Conservation (phyloP, 2,797 vertebrate genomes). For the Paramormyrops hopkinsi region DNA sequence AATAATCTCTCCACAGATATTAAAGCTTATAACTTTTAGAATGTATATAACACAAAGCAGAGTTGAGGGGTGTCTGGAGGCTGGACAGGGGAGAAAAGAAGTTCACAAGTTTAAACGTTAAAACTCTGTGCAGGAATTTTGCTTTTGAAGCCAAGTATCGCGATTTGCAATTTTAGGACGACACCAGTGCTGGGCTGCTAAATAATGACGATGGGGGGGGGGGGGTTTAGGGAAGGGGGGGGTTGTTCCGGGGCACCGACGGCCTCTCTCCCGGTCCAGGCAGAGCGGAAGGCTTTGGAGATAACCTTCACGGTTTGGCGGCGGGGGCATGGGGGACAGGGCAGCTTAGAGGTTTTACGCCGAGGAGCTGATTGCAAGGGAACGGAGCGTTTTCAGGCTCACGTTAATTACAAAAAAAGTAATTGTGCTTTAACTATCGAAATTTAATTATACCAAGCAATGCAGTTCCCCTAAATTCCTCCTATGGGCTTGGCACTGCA, state of each 20-base stretch:
- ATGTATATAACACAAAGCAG: not conserved
- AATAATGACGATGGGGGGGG: not conserved
- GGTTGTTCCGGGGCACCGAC: not conserved
- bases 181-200: not conserved
- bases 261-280: not conserved
- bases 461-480: not conserved
- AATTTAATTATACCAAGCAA: constrained; percentile 1
- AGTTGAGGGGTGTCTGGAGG: not conserved
- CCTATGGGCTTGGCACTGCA: not conserved
- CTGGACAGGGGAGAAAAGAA: not conserved
- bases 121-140: not conserved
- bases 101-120: not conserved
- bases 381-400: constrained; percentile 7
- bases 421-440: constrained; percentile 16
- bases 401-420: constrained; percentile 24
- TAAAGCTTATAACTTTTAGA: not conserved
- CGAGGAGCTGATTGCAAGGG: not conserved
- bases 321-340: constrained; percentile 27
- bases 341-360: constrained; percentile 33
- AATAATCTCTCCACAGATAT: not conserved
- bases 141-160: not conserved
- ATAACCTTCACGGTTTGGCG: constrained; percentile 35
- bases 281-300: constrained; percentile 17
- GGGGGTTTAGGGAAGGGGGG: not conserved
- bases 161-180: not conserved